phyloP scores from a whole-genome alignment of 2,888 invertebrate genomes.

The Eupithecia tripunctaria region DNA sequence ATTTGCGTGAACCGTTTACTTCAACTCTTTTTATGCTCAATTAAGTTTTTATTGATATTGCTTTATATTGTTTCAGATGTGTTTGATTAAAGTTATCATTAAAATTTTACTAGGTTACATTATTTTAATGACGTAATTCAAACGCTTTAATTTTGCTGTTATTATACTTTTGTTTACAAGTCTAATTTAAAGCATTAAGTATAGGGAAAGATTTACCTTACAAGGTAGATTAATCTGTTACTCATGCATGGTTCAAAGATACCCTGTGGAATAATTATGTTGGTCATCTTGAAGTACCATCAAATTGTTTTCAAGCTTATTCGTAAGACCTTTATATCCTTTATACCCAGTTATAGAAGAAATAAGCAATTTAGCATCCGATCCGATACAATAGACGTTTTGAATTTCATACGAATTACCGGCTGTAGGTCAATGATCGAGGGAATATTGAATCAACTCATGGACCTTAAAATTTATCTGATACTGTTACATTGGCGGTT shows the following conservation, averaged over 20 bases:
- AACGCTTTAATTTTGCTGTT: background rate
- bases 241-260: background rate
- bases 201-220: too few species aligned
- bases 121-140: background rate
- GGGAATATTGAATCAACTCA: background rate
- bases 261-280: background rate
- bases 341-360: too few species aligned
- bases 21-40: conserved; percentile 17
- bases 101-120: background rate
- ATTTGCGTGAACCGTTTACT: conserved; percentile 18
- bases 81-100: background rate
- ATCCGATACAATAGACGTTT: conserved; percentile 20
- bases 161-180: background rate
- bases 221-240: background rate
- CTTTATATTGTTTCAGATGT: background rate
- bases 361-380: background rate
- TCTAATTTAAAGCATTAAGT: background rate
- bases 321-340: too few species aligned
- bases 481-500: background rate
- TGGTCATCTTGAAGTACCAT: background rate
- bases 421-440: conserved; percentile 19
- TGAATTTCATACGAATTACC: conserved; percentile 25
- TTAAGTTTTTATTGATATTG: conserved; percentile 12
- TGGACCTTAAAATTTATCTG: background rate
- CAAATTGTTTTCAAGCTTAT: background rate